Conservation (phyloP, 2,113 vertebrate species). For the Mormoops blainvillei region DNA sequence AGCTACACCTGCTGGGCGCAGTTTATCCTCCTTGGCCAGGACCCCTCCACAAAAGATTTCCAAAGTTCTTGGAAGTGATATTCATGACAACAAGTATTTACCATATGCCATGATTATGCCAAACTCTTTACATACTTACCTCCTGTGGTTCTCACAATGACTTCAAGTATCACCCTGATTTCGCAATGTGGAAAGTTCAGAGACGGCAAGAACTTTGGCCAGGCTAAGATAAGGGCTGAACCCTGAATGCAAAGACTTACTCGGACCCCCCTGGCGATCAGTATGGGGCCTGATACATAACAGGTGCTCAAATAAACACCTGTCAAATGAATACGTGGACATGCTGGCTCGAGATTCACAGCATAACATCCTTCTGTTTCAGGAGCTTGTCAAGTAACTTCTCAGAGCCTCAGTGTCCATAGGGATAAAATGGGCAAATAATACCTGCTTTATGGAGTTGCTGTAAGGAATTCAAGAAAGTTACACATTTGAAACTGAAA, state of each 20-base stretch:
- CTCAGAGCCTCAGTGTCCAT: not conserved
- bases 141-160: not conserved
- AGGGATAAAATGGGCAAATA: not conserved
- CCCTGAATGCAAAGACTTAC: not conserved
- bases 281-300: no score
- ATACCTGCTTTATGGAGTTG: not conserved
- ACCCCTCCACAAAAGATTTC: not conserved
- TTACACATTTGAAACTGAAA: not conserved
- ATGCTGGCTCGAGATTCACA: not conserved
- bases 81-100: not conserved
- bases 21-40: not conserved
- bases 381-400: not conserved
- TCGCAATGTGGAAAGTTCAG: not conserved
- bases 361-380: not conserved
- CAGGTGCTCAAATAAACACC: not conserved
- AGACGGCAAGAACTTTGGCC: not conserved
- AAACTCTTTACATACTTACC: not conserved
- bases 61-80: not conserved
- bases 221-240: not conserved
- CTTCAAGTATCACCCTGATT: not conserved
- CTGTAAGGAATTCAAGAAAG: not conserved
- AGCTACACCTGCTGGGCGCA: no score
- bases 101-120: fast-evolving
- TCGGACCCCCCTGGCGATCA: fast-evolving
- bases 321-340: not conserved